Conservation (phyloP, 2,888 invertebrate species). For the Xanthorhoe designata region DNA sequence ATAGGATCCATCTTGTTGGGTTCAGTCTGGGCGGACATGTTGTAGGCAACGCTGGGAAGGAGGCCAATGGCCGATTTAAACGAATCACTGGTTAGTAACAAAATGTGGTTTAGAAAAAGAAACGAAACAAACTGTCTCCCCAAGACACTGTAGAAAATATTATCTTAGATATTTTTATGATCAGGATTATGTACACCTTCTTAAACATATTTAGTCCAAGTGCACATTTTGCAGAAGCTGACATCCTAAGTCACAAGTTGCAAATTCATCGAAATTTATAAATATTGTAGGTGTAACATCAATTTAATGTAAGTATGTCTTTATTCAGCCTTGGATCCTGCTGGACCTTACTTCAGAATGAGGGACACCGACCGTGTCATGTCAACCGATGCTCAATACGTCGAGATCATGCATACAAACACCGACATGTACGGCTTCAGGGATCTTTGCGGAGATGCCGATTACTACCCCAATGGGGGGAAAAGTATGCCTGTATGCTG, state of each 20-base stretch:
- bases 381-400: slow-evolving; percentile 64
- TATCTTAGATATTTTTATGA: too few relatives aligned
- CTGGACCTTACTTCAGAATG: slow-evolving; percentile 67
- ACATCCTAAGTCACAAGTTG: too few relatives aligned
- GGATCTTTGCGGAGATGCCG: slow-evolving; percentile 64
- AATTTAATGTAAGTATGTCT: too few relatives aligned
- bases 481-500: slow-evolving; percentile 67
- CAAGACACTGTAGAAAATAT: too few relatives aligned
- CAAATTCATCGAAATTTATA: too few relatives aligned
- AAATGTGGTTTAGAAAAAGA: too few relatives aligned
- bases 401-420: slow-evolving; percentile 76
- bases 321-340: slow-evolving; percentile 70
- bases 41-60: slow-evolving; percentile 69
- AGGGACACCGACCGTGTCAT: slow-evolving; percentile 54
- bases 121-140: too few relatives aligned
- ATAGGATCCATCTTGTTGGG: slow-evolving; percentile 70
- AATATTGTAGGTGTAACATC: too few relatives aligned
- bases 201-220: too few relatives aligned
- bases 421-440: slow-evolving; percentile 56
- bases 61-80: slow-evolving; percentile 54
- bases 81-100: slow-evolving; percentile 73
- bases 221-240: too few relatives aligned
- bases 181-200: too few relatives aligned
- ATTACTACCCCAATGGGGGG: slow-evolving; percentile 73
- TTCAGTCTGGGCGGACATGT: slow-evolving; percentile 79